Percentiles rank a stretch among this genome's conserved stretches.
Evolutionary conservation across 2,797 vertebrate species (phyloP).

Genomic region (Ctenopoma multispine): DNA sequence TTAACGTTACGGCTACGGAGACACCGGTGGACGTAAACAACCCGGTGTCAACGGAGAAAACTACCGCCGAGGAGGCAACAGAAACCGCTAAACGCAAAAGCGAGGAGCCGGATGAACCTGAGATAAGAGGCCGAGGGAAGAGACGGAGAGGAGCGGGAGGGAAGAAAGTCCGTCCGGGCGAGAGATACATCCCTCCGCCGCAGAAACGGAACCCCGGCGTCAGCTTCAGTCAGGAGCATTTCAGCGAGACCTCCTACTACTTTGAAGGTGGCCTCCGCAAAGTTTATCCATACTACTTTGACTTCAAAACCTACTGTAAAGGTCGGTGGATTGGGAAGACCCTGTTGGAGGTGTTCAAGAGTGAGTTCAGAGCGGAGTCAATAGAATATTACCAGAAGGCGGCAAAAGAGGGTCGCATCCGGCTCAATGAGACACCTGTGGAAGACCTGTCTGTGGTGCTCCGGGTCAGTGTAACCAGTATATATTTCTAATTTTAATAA

Average conservation of each 20-base stretch:
- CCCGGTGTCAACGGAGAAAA: conserved; percentile 11
- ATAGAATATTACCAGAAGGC: conserved; percentile 90
- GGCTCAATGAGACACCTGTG: conserved; percentile 89
- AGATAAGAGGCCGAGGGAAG: conserved; percentile 59
- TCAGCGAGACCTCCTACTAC: conserved; percentile 93
- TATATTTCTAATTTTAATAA: conserved; percentile 14
- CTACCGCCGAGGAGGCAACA: background rate
- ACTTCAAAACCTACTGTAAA: conserved; percentile 96
- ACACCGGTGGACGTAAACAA: conserved; percentile 9
- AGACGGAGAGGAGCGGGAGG: conserved; percentile 76
- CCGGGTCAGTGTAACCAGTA: conserved; percentile 83
- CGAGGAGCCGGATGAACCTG: conserved; percentile 52
- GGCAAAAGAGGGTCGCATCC: conserved; percentile 88
- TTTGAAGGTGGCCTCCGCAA: conserved; percentile 94
- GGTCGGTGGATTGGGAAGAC: conserved; percentile 95
- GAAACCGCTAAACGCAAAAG: conserved; percentile 75
- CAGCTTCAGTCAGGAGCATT: conserved; percentile 91
- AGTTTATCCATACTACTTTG: conserved; percentile 93
- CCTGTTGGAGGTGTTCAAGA: conserved; percentile 90
- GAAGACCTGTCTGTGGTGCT: conserved; percentile 89
- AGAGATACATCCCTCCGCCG: conserved; percentile 92
- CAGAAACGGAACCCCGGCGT: conserved; percentile 89
- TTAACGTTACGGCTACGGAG: background rate
- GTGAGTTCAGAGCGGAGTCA: conserved; percentile 92
- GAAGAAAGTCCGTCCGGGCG: conserved; percentile 78